Evolutionary conservation across 2,888 invertebrate genomes (phyloP), one percentile per base, ranked within the genome.

Genomic region (Tenthredo notha): DNA sequence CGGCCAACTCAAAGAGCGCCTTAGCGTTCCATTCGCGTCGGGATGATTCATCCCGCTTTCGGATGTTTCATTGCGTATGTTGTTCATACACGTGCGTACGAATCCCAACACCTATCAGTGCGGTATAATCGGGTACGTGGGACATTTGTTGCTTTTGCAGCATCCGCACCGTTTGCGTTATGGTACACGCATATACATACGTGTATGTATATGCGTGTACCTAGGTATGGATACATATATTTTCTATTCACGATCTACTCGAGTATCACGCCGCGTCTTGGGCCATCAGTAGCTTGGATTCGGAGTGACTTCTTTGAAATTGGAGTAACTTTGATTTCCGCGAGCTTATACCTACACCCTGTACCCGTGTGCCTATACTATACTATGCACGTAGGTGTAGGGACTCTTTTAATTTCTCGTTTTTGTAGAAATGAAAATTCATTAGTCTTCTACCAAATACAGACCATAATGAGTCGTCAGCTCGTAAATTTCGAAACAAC

Each of bases 1-100:
- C 37, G 61, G 58, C 80, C 58, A 40, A 61, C 80, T 80, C 80
- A 37, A 58, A 61, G 80, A 80, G 40, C 37, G 58, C 37, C 80
- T n/a, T n/a, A 15, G 40, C 61, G 80, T 61, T 80, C 61, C 80
- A 50, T 80, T 80, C 37, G 25, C n/a, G n/a, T 40, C 18, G 61
- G 50, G 54, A 77, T 77, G 75, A 77, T 54, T 77, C 75, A 77
- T 50, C 40, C 50, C 50, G 29, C 75, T 2, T 43, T 74, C 40
- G 54, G n/a, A n/a, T 54, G 0, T n/a, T n/a, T 54, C n/a, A 6
- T 54, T 54, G 7, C 7, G 7, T 54, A 54, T n/a, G 1, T n/a
- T 1, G 6, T 1, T 12, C 21, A 12, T 65, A 25, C 65, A 25
- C 67, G 29, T 67, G n/a, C 54, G 54, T 54, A 54, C n/a, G n/a